Conservation (phyloP, 1,140 invertebrate species). For the Kradibia gibbosae region DNA sequence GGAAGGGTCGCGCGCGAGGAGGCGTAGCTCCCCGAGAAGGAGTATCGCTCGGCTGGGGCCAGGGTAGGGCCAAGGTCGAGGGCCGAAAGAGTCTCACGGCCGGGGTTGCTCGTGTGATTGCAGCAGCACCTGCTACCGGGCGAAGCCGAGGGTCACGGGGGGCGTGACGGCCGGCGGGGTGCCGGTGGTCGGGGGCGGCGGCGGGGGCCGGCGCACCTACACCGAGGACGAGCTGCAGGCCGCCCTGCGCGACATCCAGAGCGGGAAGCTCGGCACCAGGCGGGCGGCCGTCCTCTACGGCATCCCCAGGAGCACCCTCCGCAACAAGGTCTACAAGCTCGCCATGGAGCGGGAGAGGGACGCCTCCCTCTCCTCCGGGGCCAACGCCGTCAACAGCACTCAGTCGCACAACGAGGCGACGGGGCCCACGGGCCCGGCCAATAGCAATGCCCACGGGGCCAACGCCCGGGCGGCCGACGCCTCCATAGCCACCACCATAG, state of each 20-base stretch:
- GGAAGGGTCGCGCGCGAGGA: too few species aligned
- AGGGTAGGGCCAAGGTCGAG: background rate
- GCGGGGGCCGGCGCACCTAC: slow-evolving; percentile 82
- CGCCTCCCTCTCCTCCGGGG: slow-evolving; percentile 69
- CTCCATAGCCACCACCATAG: slow-evolving; percentile 60
- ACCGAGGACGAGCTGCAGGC: slow-evolving; percentile 93
- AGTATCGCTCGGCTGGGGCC: too few species aligned
- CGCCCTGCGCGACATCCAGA: slow-evolving; percentile 92
- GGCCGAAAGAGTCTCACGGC: background rate
- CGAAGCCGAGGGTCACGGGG: slow-evolving; percentile 74
- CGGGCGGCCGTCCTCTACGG: slow-evolving; percentile 95
- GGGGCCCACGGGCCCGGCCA: slow-evolving; percentile 59
- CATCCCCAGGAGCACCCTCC: slow-evolving; percentile 93
- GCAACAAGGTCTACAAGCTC: slow-evolving; percentile 95
- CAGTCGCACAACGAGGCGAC: slow-evolving; percentile 34
- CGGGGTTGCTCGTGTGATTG: background rate
- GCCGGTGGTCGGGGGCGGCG: slow-evolving; percentile 57
- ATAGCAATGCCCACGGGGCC: slow-evolving; percentile 41
- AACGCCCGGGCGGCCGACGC: slow-evolving; percentile 54
- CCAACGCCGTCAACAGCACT: slow-evolving; percentile 44
- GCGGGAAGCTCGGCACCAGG: slow-evolving; percentile 91
- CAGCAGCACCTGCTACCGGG: slow-evolving; percentile 73
- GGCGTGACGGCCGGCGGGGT: slow-evolving; percentile 53
- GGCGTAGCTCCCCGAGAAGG: too few species aligned
- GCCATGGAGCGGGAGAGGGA: slow-evolving; percentile 80